phyloP scores from a whole-genome alignment of 2,888 invertebrate species.

The Panzeria rudis region DNA sequence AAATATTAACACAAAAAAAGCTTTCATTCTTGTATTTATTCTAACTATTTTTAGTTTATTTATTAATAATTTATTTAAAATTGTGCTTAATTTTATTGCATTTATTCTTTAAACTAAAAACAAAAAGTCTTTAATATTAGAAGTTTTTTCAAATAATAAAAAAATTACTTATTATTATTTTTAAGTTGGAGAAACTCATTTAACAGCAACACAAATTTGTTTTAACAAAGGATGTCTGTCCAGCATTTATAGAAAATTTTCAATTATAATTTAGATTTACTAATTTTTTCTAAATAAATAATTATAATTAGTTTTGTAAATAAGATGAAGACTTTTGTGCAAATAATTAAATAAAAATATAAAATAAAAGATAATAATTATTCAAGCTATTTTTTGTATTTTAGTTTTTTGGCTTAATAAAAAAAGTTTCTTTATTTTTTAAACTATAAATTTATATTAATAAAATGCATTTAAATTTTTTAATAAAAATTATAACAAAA shows the following conservation, averaged over 20 bases:
- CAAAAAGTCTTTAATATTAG: constrained; percentile 24
- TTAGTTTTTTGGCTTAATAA: constrained; percentile 44
- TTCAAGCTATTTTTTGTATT: constrained; percentile 44
- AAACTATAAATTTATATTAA: constrained; percentile 5
- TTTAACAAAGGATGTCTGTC: constrained; percentile 16
- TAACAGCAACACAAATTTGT: constrained; percentile 68
- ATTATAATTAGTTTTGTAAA: constrained; percentile 70
- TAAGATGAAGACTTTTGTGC: constrained; percentile 70
- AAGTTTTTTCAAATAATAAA: constrained; percentile 6
- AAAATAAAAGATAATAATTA: constrained; percentile 28
- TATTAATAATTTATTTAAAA: constrained; percentile 67
- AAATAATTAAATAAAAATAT: constrained; percentile 64
- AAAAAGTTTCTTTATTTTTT: background rate
- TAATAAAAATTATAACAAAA: constrained; percentile 31
- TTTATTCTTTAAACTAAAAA: constrained; percentile 74
- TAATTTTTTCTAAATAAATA: constrained; percentile 49
- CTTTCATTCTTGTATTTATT: constrained; percentile 58
- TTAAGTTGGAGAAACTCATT: constrained; percentile 74
- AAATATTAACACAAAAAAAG: constrained; percentile 44
- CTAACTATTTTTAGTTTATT: constrained; percentile 71
- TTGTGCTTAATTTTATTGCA: constrained; percentile 82
- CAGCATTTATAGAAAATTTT: constrained; percentile 71
- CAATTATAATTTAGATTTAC: constrained; percentile 49
- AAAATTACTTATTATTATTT: constrained; percentile 74
- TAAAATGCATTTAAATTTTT: constrained; percentile 31